Base-by-base conservation (phyloP, 2,888 invertebrate species). In the Drosophila peninsularis region DNA sequence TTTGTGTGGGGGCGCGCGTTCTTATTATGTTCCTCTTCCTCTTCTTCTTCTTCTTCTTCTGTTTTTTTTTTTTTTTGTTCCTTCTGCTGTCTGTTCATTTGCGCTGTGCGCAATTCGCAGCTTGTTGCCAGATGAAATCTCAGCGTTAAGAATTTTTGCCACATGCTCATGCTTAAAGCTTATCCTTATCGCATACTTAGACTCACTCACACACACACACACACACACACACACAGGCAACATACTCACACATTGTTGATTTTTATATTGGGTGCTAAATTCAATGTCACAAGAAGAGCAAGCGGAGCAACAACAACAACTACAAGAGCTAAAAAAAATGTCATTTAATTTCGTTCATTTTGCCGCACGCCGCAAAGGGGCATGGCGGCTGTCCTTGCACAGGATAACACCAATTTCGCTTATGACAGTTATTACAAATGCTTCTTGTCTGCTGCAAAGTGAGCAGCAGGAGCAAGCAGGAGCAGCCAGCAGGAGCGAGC, bases 381-480 rank as follows among this genome's bases (percentile, higher is more conserved):
- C 7, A 17, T 5, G 49, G 49, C 56, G 53, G 39, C 62, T 75
- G 56, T 69, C 74, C 82, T 70, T 71, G 75, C 74, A 68, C 83
- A 86, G 88, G 78, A 86, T 88, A 82, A 76, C 86, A 78, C 78
- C 88, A 88, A 84, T 84, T 86, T 88, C 74, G 86, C 86, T 84
- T 84, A 84, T 88, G 84, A 88, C 84, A 86, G 86, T 88, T 88
- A 88, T 84, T 88, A 88, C 83, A 88, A 88, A 84, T 75, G 86
- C 76, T 85, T 52, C 74, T 88, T 82, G 88, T 78, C 80, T 66
- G 73, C 61, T 53, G 69, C 78, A 57, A 84, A 82, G 62, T 67
- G 86, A 82, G 71, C 83, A 74, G 68, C 37, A 19, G 41, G 19
- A 19, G 17, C 39, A 24, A 5, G 3, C 24, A 24, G 24, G 6